Conservation (phyloP, 2,888 invertebrate genomes). For the Ecdyonurus torrentis region DNA sequence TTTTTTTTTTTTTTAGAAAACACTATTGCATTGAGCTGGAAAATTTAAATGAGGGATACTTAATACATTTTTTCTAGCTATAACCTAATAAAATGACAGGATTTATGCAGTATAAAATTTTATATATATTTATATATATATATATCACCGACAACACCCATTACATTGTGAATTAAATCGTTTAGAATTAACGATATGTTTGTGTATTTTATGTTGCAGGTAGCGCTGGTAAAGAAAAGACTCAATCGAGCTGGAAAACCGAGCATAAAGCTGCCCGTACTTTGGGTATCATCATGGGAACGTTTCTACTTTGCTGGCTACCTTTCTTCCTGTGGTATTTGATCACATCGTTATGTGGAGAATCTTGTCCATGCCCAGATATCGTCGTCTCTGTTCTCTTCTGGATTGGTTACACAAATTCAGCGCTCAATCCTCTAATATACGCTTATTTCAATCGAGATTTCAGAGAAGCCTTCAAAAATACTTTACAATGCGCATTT, state of each 20-base stretch:
- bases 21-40: no score
- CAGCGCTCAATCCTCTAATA: conserved; percentile 88
- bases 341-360: conserved; percentile 65
- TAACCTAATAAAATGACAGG: no score
- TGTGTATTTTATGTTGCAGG: not conserved
- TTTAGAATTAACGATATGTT: no score
- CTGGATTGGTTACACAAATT: conserved; percentile 98
- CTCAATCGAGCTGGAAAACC: conserved; percentile 52
- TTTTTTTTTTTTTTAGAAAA: no score
- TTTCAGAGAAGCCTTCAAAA: conserved; percentile 87
- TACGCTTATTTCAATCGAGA: conserved; percentile 97
- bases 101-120: no score
- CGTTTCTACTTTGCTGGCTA: conserved; percentile 86
- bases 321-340: conserved; percentile 94
- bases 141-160: no score
- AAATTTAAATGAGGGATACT: no score
- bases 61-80: no score
- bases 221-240: not conserved
- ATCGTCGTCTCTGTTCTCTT: conserved; percentile 52
- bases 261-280: conserved; percentile 91
- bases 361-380: conserved; percentile 47
- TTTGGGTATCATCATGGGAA: conserved; percentile 90
- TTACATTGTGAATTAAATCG: no score
- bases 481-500: conserved; percentile 45
- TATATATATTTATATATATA: no score